Base-by-base conservation (phyloP, 2,797 vertebrate genomes). In the Oryzias dopingdopingensis region DNA sequence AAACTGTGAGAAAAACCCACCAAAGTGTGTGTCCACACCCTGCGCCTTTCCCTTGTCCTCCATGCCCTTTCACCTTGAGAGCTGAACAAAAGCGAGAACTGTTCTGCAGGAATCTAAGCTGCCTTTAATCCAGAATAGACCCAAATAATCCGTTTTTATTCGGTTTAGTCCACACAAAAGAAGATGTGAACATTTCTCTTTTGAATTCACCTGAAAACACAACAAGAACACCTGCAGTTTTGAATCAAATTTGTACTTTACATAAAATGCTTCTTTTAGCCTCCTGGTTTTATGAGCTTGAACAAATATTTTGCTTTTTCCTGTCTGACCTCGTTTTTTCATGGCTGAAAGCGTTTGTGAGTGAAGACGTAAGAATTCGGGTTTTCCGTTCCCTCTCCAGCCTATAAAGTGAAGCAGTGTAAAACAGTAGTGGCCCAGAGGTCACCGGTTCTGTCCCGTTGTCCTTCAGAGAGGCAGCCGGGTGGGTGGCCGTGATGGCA, bases 381-480 rank as follows among this genome's bases (percentile, higher is more conserved):
- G 26, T 26, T 22, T 22, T 22, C 20, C 20, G 26, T 29, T 29
- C 26, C 15, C 56, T 45, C 17, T 47, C 29, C 47, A 72, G 56
- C 52, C 55, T 43, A 67, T 43, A 64, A 52, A 69, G 51, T 51
- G 50, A 52, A 51, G 49, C 8, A 20, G n/a, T 6, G 65, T 23
- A 44, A 14, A 55, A 47, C 53, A 64, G 65, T 22, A 45, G 67
- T 79, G 67, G 69, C 75, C 10, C 80, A 84, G 83, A 88, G 89
- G 88, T 90, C 85, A 84, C 70, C 20, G 62, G 59, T 81, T 76
- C 79, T 69, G 84, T 88, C 84, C 85, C 56, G 75, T 78, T 79
- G 89, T 90, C 89, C 89, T 91, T 91, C 88, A 91, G 85, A 87
- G 85, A 86, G 83, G 80, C 72, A 67, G 81, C 73, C 72, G 37